Evolutionary conservation across 2,888 invertebrate species (phyloP).

Genomic region (Drosophila lacicola): DNA sequence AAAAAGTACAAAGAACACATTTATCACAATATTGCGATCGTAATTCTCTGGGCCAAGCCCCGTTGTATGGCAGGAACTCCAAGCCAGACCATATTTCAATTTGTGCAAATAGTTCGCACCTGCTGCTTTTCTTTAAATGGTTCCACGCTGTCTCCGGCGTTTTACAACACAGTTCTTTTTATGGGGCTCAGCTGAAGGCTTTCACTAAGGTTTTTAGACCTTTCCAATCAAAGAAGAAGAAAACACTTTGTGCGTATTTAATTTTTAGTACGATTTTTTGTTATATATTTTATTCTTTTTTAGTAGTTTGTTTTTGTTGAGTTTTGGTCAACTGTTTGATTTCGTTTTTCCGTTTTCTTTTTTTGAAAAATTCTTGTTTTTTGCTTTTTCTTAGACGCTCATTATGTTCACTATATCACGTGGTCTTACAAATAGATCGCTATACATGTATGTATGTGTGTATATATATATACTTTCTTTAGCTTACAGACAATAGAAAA

Average conservation of each 20-base stretch:
- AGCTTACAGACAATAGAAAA: constrained; percentile 46
- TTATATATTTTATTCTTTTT: constrained; percentile 63
- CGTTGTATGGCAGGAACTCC: not conserved
- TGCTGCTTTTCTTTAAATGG: constrained; percentile 5
- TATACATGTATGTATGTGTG: constrained; percentile 17
- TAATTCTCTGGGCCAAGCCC: constrained; percentile 9
- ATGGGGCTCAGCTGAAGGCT: not conserved
- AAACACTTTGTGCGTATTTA: constrained; percentile 41
- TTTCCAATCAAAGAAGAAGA: constrained; percentile 13
- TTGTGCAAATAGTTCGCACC: constrained; percentile 12
- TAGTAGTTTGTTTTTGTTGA: constrained; percentile 53
- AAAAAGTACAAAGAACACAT: constrained; percentile 14
- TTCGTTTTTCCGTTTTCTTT: constrained; percentile 37
- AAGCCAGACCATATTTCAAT: not conserved
- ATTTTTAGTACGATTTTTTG: constrained; percentile 68
- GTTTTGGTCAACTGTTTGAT: constrained; percentile 51
- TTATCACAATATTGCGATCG: constrained; percentile 6
- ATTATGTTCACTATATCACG: constrained; percentile 80
- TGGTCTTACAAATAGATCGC: constrained; percentile 66
- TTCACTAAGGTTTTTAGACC: constrained; percentile 18
- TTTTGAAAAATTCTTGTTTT: constrained; percentile 59
- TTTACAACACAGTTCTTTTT: not conserved
- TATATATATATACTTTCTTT: constrained; percentile 41
- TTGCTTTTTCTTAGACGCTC: constrained; percentile 67
- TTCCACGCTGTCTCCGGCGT: not conserved